Base-by-base conservation (phyloP, 2,888 invertebrate species). In the Callosobruchus maculatus region DNA sequence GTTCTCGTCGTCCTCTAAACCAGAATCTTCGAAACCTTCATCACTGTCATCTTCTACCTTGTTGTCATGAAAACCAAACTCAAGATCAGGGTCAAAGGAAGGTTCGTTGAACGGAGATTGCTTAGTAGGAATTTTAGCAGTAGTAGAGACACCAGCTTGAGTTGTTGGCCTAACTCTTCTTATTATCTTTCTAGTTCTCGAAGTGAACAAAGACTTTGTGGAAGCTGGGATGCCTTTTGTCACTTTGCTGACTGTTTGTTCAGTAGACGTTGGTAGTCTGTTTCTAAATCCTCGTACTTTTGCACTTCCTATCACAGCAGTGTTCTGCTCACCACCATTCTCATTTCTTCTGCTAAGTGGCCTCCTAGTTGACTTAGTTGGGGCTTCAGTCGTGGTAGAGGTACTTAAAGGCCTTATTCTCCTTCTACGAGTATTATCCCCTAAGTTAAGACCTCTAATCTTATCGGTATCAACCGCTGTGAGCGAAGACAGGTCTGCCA, bases 401-500 rank as follows among this genome's bases (percentile, higher is more conserved):
- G 77, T 22, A 22, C 76, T 71, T 72, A 71, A 72, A 66, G 80
- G 80, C 70, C 81, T 75, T 73, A 80, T 73, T 30, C 80, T 76
- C 75, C 81, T 79, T 68, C 75, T 74, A 2, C 75, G 74, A 22
- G 67, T 26, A 18, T 77, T 77, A 69, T 67, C 68, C n/a, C 74
- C 73, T 22, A 76, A 70, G 67, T 79, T 76, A 5, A 79, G 71
- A 5, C 79, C 81, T 75, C 80, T 79, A 0, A 80, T 69, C 26
- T 78, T 77, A 68, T 76, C 76, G 74, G 85, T 83, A 79, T 91
- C 91, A 22, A 88, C 85, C 0, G 90, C 89, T 0, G 90, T 90
- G 70, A 91, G 83, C 1, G 90, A 90, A 70, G 90, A 86, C 20
- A 90, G 81, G 82, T 91, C 91, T 75, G 89, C 88, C n/a, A 86